Conservation (phyloP, 2,797 vertebrate species). For the Mastacembelus armatus region DNA sequence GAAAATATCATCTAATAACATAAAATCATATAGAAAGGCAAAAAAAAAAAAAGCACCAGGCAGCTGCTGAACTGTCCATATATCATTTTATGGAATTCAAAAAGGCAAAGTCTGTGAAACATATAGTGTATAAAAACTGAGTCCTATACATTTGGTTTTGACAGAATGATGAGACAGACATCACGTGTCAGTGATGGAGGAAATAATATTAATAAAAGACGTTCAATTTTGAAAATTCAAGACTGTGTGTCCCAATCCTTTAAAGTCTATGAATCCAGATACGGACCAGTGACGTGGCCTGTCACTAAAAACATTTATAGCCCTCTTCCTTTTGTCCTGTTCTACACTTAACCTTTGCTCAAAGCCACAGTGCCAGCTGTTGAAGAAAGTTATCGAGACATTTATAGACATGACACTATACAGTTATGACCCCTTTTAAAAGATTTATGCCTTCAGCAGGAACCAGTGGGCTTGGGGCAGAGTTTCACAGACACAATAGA, state of each 20-base stretch:
- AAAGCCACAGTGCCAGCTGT: conserved; percentile 49
- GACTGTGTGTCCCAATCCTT: background rate
- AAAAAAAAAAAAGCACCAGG: too few relatives aligned
- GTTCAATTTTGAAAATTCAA: too few relatives aligned
- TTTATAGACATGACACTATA: conserved; percentile 43
- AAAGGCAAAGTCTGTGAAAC: too few relatives aligned
- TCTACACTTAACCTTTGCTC: conserved; percentile 43
- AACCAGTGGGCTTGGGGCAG: background rate
- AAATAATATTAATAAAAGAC: too few relatives aligned
- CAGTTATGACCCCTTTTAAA: conserved; percentile 30
- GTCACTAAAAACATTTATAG: background rate
- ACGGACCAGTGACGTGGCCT: background rate
- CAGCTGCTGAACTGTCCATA: too few relatives aligned
- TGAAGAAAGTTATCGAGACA: conserved; percentile 24
- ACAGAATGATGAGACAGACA: background rate
- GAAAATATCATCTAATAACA: conserved; percentile 20
- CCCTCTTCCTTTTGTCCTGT: background rate
- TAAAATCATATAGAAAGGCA: conserved; percentile 21
- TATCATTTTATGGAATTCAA: too few relatives aligned
- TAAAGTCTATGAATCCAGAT: background rate
- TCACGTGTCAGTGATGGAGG: background rate
- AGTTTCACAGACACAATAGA: background rate
- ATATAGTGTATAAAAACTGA: background rate
- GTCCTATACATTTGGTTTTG: conserved; percentile 4
- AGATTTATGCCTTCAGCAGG: too few relatives aligned